Percentiles rank a stretch among this genome's conserved stretches.
Conservation (phyloP, 2,797 vertebrate genomes). For the Parambassis ranga region DNA sequence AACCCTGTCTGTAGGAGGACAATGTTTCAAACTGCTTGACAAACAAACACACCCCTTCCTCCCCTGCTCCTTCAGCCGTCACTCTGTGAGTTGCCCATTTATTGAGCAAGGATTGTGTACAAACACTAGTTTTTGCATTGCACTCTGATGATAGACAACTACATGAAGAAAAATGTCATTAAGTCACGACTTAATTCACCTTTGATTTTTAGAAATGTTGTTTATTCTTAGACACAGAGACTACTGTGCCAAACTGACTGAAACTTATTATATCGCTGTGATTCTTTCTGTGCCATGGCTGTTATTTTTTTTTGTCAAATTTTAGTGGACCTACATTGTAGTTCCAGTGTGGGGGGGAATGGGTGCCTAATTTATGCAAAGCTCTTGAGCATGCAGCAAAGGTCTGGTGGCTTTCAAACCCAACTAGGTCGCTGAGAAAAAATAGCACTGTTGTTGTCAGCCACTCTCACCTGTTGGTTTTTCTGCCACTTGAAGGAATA, state of each 20-base stretch:
- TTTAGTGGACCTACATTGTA: slow-evolving; percentile 23
- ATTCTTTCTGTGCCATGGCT: not conserved
- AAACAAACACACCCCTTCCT: too few species aligned
- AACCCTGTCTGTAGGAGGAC: too few species aligned
- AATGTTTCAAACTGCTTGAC: too few species aligned
- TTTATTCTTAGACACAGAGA: too few species aligned
- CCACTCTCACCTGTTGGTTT: slow-evolving; percentile 56
- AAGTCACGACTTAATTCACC: too few species aligned
- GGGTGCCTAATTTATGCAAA: slow-evolving; percentile 5
- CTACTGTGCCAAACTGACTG: not conserved
- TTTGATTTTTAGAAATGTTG: too few species aligned
- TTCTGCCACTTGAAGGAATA: slow-evolving; percentile 36
- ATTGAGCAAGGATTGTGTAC: too few species aligned
- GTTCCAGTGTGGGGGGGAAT: not conserved
- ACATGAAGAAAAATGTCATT: too few species aligned
- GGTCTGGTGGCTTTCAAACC: slow-evolving; percentile 35
- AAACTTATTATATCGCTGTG: not conserved
- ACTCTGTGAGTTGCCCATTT: too few species aligned
- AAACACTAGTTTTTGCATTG: too few species aligned
- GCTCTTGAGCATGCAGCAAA: slow-evolving; percentile 37
- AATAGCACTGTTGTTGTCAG: slow-evolving; percentile 69
- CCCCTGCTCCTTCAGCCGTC: too few species aligned
- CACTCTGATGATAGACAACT: too few species aligned
- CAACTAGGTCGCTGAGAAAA: slow-evolving; percentile 65
- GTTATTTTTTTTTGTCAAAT: slow-evolving; percentile 18